These are phyloP conservation scores for Ophion ventricosus DNA, from an alignment of 2,888 invertebrate species.

Conservation along the genomic window DNA sequence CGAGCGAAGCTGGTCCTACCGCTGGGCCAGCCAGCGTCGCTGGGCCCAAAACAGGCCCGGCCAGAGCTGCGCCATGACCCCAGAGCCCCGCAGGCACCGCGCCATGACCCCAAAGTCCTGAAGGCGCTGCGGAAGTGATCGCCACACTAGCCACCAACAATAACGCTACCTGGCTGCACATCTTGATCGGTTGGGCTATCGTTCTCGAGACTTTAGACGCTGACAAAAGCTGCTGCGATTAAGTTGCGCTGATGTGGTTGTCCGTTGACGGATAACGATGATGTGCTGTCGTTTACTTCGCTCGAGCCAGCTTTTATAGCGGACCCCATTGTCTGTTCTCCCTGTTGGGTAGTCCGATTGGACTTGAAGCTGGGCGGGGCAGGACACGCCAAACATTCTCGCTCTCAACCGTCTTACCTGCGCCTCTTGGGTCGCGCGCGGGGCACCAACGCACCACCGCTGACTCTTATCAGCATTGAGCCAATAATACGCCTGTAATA, in stretches of 20 bases:
- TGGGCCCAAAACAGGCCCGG: slow-evolving; percentile 78
- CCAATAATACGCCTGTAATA: slow-evolving; percentile 62
- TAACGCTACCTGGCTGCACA: slow-evolving; percentile 75
- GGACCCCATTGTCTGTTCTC: slow-evolving; percentile 66
- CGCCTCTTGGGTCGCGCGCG: slow-evolving; percentile 41
- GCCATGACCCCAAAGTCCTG: slow-evolving; percentile 60
- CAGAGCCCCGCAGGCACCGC: slow-evolving; percentile 77
- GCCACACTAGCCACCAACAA: slow-evolving; percentile 75
- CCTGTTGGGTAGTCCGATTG: slow-evolving; percentile 44
- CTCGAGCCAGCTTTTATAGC: slow-evolving; percentile 78
- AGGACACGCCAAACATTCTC: slow-evolving; percentile 80
- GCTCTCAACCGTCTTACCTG: slow-evolving; percentile 61
- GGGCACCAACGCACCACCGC: slow-evolving; percentile 55
- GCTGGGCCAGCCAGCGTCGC: slow-evolving; percentile 77
- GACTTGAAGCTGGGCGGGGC: slow-evolving; percentile 78
- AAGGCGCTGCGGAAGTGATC: slow-evolving; percentile 77
- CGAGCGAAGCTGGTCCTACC: slow-evolving; percentile 76
- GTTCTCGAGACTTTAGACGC: slow-evolving; percentile 14
- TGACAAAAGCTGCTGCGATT: not conserved
- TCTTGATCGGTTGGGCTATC: slow-evolving; percentile 65
- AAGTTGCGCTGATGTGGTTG: slow-evolving; percentile 53
- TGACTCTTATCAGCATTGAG: slow-evolving; percentile 71
- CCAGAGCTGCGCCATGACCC: slow-evolving; percentile 74
- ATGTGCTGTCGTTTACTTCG: slow-evolving; percentile 73
- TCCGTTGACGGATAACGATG: slow-evolving; percentile 71